Evolutionary conservation across 2,113 vertebrate genomes (phyloP), one percentile per base, ranked within the genome.

Genomic region (Caranx ignobilis): DNA sequence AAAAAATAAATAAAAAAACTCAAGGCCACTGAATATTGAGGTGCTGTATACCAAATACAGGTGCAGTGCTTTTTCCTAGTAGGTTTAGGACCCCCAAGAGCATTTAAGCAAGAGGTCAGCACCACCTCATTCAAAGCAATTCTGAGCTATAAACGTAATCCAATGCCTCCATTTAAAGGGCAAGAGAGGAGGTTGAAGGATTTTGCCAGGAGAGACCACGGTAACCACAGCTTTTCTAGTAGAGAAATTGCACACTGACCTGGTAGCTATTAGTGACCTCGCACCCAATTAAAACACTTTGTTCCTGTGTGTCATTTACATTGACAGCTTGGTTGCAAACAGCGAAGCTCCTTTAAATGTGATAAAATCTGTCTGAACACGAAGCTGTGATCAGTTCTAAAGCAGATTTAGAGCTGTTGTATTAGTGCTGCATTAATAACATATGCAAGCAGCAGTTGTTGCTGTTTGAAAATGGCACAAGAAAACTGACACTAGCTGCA

Each of bases 21-120:
- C 26, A 47, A 34, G 26, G 7, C 21, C 6, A 5, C 21, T 54
- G 21, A 47, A 41, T 39, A 26, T 48, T 56, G 6, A 39, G 12
- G 21, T 11, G 16, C 39, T 71, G 18, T 41, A 32, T 19, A n/a
- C 19, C 10, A 0, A 43, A 10, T 10, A 10, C 61, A 69, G 39
- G 60, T 71, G 73, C 37, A 47, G 11, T 66, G 15, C 43, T 26
- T 88, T 83, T 89, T 34, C 60, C 59, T 78, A 57, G 60, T 68
- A 76, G 13, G 55, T 18, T 54, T 61, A 9, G 32, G 50, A 62
- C 56, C 39, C 39, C 52, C 57, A 50, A 76, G 72, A 47, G 26
- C 64, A 34, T 79, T 5, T 1, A 3, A 56, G 71, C 48, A 37
- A 47, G 32, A 85, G 59, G 75, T 84, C 72, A 75, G 34, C 12